phyloP scores from a whole-genome alignment of 2,888 invertebrate species.

The Thysanoteuthis rhombus region DNA sequence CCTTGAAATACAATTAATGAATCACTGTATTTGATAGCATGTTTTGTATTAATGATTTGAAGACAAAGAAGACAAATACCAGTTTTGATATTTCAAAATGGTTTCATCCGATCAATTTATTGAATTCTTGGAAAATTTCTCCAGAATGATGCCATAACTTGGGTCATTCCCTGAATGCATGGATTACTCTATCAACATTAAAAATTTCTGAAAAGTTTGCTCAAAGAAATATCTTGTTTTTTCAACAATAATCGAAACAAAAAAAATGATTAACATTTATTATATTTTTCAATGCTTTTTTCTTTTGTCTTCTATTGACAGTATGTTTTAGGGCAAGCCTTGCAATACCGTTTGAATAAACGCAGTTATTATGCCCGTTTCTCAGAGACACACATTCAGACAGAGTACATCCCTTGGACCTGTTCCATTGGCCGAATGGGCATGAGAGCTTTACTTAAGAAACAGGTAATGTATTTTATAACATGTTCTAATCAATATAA shows the following conservation, averaged over 20 bases:
- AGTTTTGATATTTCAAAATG: too few relatives aligned
- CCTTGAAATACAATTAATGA: too few relatives aligned
- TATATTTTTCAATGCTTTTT: not conserved
- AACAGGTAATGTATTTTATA: constrained; percentile 55
- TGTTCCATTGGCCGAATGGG: constrained; percentile 74
- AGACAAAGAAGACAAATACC: too few relatives aligned
- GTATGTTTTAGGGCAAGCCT: constrained; percentile 38
- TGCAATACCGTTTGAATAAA: constrained; percentile 67
- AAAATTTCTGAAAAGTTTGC: not conserved
- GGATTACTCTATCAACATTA: too few relatives aligned
- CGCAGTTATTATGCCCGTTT: constrained; percentile 45
- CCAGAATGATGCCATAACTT: too few relatives aligned
- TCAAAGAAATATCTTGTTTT: not conserved
- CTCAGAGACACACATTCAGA: constrained; percentile 38
- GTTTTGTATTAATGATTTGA: too few relatives aligned
- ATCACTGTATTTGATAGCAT: too few relatives aligned
- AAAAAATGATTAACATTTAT: not conserved
- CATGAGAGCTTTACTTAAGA: constrained; percentile 59
- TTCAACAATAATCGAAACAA: too few relatives aligned
- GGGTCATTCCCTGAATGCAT: too few relatives aligned
- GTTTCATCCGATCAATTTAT: too few relatives aligned
- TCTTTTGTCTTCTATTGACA: constrained; percentile 15
- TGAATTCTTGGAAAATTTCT: too few relatives aligned
- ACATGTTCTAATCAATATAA: too few relatives aligned
- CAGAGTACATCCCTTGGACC: constrained; percentile 82